phyloP scores from a whole-genome alignment of 2,113 vertebrate genomes.

The Passer domesticus region DNA sequence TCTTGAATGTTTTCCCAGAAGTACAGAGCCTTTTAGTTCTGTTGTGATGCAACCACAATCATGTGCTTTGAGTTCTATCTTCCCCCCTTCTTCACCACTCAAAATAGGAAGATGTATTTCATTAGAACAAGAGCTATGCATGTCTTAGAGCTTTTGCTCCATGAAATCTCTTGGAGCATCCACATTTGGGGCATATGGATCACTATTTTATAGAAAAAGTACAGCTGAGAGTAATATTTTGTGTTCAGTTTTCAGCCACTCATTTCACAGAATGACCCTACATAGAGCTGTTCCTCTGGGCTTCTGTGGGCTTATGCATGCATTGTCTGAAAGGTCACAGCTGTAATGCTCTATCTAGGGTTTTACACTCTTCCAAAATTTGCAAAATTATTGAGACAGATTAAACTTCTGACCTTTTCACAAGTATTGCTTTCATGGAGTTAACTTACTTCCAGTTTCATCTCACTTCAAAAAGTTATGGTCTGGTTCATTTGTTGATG shows the following conservation, averaged over 20 bases:
- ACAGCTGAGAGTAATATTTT: not conserved
- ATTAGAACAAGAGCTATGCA: not conserved
- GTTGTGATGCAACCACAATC: not conserved
- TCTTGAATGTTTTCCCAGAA: not conserved
- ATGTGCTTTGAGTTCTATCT: not conserved
- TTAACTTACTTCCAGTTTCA: not conserved
- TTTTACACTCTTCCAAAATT: not conserved
- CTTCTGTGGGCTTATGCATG: not conserved
- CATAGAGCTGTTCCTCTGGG: not conserved
- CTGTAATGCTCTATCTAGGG: not conserved
- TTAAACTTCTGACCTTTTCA: not conserved
- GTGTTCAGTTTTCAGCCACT: not conserved
- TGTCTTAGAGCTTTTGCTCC: not conserved
- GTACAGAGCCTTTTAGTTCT: not conserved
- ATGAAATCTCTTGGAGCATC: not conserved
- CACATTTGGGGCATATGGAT: not conserved
- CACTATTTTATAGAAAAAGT: not conserved
- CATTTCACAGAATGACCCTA: not conserved
- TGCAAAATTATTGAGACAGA: not conserved
- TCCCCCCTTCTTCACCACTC: not conserved
- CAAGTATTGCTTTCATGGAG: not conserved
- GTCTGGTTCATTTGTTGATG: not conserved
- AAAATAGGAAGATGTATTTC: not conserved
- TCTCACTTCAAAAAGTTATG: not conserved
- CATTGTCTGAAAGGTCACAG: not conserved